Conservation (phyloP, 2,797 vertebrate genomes). For the Toxotes lorentzi region DNA sequence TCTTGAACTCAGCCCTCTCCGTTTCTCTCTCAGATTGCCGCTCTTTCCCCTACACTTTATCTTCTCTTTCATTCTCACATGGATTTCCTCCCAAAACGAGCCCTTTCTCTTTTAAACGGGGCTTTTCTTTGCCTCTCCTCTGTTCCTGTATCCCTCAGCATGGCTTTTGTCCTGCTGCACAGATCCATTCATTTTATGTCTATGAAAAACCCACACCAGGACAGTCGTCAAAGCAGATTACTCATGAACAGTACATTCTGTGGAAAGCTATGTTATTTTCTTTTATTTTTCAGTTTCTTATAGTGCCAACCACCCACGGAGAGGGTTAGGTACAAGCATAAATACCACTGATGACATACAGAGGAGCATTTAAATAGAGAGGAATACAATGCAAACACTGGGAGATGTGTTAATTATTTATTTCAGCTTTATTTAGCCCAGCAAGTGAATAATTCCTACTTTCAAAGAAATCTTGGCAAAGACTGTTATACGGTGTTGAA, state of each 20-base stretch:
- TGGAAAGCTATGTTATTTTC: slow-evolving; percentile 28
- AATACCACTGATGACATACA: slow-evolving; percentile 51
- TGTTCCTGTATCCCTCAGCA: slow-evolving; percentile 41
- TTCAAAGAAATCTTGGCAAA: slow-evolving; percentile 32
- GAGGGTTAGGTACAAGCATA: slow-evolving; percentile 47
- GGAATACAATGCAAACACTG: slow-evolving; percentile 49
- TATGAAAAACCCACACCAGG: slow-evolving; percentile 65
- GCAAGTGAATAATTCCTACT: slow-evolving; percentile 33
- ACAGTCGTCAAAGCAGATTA: slow-evolving; percentile 72
- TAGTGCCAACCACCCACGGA: slow-evolving; percentile 70
- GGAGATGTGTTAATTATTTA: slow-evolving; percentile 56
- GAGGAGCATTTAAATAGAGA: slow-evolving; percentile 41
- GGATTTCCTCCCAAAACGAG: slow-evolving; percentile 42
- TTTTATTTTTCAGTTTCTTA: slow-evolving; percentile 47
- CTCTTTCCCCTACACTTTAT: slow-evolving; percentile 20
- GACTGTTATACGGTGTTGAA: neutral
- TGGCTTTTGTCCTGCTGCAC: slow-evolving; percentile 61
- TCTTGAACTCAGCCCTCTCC: slow-evolving; percentile 26
- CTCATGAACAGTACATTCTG: slow-evolving; percentile 54
- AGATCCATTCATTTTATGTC: slow-evolving; percentile 61
- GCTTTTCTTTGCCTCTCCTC: slow-evolving; percentile 41
- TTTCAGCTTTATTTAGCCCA: slow-evolving; percentile 45
- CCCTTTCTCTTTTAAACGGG: slow-evolving; percentile 42
- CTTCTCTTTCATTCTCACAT: slow-evolving; percentile 34
- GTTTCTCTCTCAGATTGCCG: slow-evolving; percentile 31